Conservation (phyloP, 1,140 invertebrate species). For the Maconellicoccus hirsutus region DNA sequence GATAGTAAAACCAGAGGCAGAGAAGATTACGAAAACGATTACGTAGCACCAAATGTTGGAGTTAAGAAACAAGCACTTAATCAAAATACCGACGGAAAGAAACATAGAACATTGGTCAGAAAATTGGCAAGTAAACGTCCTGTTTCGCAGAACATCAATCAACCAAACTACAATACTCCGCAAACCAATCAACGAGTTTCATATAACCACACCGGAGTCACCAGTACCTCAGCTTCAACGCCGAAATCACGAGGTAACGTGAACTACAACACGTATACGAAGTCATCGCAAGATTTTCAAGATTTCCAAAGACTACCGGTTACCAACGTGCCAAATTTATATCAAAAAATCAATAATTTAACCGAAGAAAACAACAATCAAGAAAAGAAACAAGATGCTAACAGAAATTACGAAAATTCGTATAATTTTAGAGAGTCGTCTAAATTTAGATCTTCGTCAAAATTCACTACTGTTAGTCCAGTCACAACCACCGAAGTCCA, state of each 20-base stretch:
- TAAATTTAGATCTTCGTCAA: constrained; percentile 26
- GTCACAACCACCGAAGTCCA: background rate
- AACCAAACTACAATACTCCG: background rate
- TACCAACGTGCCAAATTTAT: background rate
- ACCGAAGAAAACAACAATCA: background rate
- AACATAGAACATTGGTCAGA: constrained; percentile 27
- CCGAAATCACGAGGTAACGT: background rate
- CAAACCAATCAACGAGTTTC: background rate
- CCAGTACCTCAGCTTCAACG: background rate
- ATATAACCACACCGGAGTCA: background rate
- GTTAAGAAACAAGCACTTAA: constrained; percentile 33
- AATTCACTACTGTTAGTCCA: background rate
- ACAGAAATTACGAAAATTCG: background rate
- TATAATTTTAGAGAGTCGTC: constrained; percentile 16
- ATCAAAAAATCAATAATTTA: constrained; percentile 14
- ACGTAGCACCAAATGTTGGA: constrained; percentile 34
- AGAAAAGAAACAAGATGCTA: background rate
- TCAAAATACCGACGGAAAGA: constrained; percentile 27
- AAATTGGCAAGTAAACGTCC: constrained; percentile 30
- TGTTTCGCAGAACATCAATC: background rate
- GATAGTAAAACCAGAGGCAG: constrained; percentile 47
- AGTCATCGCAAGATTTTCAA: background rate
- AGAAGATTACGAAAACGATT: constrained; percentile 44
- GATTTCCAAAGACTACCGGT: background rate
- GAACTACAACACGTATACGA: background rate